These are phyloP conservation scores for Chloroceryle inda DNA, from an alignment of 2,797 vertebrate genomes.

Conservation along the genomic window DNA sequence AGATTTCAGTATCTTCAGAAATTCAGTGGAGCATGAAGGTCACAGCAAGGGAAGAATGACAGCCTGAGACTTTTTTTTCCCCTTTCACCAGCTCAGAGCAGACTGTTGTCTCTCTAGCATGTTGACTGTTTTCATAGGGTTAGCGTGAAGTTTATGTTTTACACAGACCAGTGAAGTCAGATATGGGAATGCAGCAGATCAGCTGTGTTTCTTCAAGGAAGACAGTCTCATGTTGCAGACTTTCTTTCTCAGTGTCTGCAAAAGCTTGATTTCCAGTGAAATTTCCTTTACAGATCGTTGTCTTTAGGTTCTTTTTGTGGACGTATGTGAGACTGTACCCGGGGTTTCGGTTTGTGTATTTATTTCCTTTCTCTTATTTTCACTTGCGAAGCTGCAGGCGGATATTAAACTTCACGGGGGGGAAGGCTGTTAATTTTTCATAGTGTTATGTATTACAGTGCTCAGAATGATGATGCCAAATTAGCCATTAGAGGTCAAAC, in stretches of 20 bases:
- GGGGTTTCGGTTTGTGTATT: neutral
- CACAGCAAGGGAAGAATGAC: constrained; percentile 75
- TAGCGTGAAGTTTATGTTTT: constrained; percentile 69
- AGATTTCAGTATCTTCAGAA: constrained; percentile 80
- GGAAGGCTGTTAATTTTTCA: constrained; percentile 23
- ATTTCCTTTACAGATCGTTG: constrained; percentile 38
- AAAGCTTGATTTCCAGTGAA: constrained; percentile 34
- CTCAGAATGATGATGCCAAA: constrained; percentile 44
- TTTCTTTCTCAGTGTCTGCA: constrained; percentile 34
- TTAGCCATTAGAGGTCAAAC: constrained; percentile 52
- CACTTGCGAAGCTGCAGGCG: neutral
- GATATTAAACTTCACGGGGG: neutral
- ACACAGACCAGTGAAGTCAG: constrained; percentile 54
- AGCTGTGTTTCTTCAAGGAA: constrained; percentile 71
- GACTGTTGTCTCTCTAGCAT: constrained; percentile 58
- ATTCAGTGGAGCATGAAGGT: constrained; percentile 78
- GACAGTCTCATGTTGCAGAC: constrained; percentile 22
- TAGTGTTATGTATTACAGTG: neutral
- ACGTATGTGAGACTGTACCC: neutral
- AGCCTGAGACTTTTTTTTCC: constrained; percentile 63
- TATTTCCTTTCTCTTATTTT: constrained; percentile 31
- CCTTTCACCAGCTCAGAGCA: constrained; percentile 51
- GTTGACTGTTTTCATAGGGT: constrained; percentile 70
- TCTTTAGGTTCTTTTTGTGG: constrained; percentile 11
- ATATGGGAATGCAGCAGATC: constrained; percentile 54